A percentile compares a stretch with the other conserved stretches of the same genome.
These are phyloP conservation scores for Vireo altiloquus DNA, from an alignment of 2,113 vertebrate genomes.

Conservation along the genomic window DNA sequence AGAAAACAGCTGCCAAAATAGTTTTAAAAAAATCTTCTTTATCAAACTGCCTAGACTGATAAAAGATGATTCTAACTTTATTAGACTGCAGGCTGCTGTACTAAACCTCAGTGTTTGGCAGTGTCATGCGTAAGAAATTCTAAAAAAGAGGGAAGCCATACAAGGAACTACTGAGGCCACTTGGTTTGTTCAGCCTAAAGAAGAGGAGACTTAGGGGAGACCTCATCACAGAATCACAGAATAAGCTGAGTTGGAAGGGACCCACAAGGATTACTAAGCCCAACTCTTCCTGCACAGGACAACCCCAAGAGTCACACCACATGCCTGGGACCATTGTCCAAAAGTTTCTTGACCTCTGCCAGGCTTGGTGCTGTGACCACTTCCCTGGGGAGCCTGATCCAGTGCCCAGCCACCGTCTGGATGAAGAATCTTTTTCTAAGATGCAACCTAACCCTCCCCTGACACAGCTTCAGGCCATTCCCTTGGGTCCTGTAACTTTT, in stretches of 20 bases:
- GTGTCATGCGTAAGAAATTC: neutral
- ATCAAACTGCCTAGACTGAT: neutral
- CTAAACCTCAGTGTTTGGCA: neutral
- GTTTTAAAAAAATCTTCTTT: neutral
- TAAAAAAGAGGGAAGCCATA: neutral
- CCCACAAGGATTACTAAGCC: neutral
- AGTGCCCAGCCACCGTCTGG: neutral
- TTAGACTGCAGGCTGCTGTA: neutral
- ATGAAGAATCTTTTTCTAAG: neutral
- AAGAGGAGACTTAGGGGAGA: neutral
- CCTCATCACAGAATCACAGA: neutral
- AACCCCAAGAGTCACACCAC: neutral
- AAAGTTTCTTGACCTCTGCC: neutral
- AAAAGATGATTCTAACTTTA: neutral
- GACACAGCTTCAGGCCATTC: neutral
- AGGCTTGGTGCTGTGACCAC: neutral
- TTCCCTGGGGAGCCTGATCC: neutral
- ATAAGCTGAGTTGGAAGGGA: neutral
- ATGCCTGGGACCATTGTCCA: neutral
- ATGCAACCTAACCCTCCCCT: neutral
- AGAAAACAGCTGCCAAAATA: neutral
- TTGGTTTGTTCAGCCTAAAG: neutral
- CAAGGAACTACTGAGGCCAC: neutral
- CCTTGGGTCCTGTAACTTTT: neutral
- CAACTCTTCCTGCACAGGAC: neutral